A percentile compares a stretch with the other conserved stretches of the same genome.
These are phyloP conservation scores for Thripadectes ignobilis DNA, from an alignment of 2,797 vertebrate genomes.

Conservation along the genomic window DNA sequence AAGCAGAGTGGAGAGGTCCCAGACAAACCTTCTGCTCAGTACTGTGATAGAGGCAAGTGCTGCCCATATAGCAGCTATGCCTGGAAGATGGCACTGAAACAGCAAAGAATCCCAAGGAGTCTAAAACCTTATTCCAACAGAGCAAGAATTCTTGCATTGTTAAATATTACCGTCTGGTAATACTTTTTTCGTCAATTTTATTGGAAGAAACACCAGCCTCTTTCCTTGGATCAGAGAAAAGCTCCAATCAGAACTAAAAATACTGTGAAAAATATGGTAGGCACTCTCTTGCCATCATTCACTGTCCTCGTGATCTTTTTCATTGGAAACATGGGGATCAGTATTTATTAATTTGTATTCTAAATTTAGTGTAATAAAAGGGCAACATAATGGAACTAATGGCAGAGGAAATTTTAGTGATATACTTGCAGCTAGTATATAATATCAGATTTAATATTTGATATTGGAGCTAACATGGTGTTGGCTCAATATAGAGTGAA, in stretches of 20 bases:
- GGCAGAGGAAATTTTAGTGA: background rate
- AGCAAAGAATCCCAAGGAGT: background rate
- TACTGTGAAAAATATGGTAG: background rate
- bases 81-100: background rate
- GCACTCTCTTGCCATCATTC: background rate
- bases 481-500: background rate
- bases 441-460: background rate
- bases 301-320: background rate
- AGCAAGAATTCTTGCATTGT: background rate
- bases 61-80: background rate
- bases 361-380: background rate
- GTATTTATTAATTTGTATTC: background rate
- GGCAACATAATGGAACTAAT: background rate
- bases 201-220: background rate
- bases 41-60: background rate
- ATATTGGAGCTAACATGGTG: background rate
- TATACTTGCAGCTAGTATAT: background rate
- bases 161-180: background rate
- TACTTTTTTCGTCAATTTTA: background rate
- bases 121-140: background rate
- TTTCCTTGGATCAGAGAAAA: background rate
- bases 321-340: background rate
- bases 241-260: background rate
- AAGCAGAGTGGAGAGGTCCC: background rate
- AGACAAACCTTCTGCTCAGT: background rate